Percentiles rank a stretch among this genome's conserved stretches.
Conservation (phyloP, 2,888 invertebrate species). For the Fragum fragum region DNA sequence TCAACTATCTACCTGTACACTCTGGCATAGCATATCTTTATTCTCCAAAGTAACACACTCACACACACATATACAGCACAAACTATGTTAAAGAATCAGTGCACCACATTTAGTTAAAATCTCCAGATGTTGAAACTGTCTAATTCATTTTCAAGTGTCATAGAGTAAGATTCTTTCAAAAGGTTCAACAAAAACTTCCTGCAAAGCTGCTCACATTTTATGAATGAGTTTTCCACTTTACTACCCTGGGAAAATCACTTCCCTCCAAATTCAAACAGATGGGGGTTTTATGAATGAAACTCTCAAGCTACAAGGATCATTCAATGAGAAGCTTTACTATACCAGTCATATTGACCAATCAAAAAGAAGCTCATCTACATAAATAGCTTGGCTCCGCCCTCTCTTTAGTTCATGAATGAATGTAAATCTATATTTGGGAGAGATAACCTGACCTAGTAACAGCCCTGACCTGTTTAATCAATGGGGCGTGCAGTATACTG, state of each 20-base stretch:
- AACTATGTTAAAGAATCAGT: neutral
- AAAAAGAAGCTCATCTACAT: slow-evolving; percentile 71
- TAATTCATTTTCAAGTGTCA: slow-evolving; percentile 31
- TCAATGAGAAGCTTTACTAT: slow-evolving; percentile 30
- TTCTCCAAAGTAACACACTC: neutral
- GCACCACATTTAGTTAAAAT: neutral
- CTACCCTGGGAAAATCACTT: slow-evolving; percentile 68
- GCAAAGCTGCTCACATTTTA: slow-evolving; percentile 38
- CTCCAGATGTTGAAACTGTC: neutral
- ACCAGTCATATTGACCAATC: slow-evolving; percentile 59
- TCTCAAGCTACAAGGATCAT: slow-evolving; percentile 32
- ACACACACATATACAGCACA: neutral
- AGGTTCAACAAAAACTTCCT: slow-evolving; percentile 16
- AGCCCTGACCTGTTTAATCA: slow-evolving; percentile 54
- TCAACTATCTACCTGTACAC: neutral
- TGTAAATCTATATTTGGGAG: slow-evolving; percentile 63
- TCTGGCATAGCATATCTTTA: neutral
- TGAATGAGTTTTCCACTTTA: slow-evolving; percentile 60
- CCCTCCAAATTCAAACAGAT: slow-evolving; percentile 70
- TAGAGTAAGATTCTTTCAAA: neutral
- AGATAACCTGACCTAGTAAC: slow-evolving; percentile 65
- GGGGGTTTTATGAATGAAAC: slow-evolving; percentile 70
- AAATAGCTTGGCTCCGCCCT: slow-evolving; percentile 64
- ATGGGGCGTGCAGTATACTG: slow-evolving; percentile 44
- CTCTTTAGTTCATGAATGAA: slow-evolving; percentile 71